Evolutionary conservation across 2,113 vertebrate species (phyloP).

Genomic region (Ariopsis seemanni): DNA sequence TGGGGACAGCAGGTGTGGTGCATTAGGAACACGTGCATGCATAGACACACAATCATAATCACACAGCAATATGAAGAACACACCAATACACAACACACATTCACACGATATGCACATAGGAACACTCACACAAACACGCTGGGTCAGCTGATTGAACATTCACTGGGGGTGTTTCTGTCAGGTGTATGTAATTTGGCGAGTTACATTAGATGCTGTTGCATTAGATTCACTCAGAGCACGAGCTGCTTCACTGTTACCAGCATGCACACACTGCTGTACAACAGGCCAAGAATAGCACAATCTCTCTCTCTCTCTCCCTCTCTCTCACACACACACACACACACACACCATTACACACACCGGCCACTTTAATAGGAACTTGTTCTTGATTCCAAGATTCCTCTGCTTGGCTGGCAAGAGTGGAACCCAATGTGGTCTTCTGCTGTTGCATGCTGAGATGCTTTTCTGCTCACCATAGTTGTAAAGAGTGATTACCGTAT

Average conservation of each 20-base stretch:
- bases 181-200: conserved; percentile 52
- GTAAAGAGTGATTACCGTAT: too few species aligned
- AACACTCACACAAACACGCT: conserved; percentile 51
- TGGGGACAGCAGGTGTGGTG: conserved; percentile 71
- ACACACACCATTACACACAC: conserved; percentile 47
- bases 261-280: background rate
- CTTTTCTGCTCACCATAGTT: too few species aligned
- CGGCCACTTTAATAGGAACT: too few species aligned
- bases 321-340: background rate
- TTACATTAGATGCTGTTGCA: conserved; percentile 17
- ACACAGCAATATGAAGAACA: background rate
- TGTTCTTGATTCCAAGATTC: too few species aligned
- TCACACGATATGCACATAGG: conserved; percentile 29
- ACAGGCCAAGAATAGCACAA: background rate
- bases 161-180: conserved; percentile 39
- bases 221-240: background rate
- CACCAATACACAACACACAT: conserved; percentile 1
- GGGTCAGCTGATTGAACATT: conserved; percentile 32
- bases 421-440: too few species aligned
- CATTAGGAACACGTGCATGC: conserved; percentile 59
- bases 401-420: too few species aligned
- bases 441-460: too few species aligned
- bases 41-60: background rate
- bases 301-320: too few species aligned
- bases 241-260: background rate